Evolutionary conservation across 2,888 invertebrate species (phyloP), one percentile per base, ranked within the genome.

Genomic region (Rhamphomyia laevipes): DNA sequence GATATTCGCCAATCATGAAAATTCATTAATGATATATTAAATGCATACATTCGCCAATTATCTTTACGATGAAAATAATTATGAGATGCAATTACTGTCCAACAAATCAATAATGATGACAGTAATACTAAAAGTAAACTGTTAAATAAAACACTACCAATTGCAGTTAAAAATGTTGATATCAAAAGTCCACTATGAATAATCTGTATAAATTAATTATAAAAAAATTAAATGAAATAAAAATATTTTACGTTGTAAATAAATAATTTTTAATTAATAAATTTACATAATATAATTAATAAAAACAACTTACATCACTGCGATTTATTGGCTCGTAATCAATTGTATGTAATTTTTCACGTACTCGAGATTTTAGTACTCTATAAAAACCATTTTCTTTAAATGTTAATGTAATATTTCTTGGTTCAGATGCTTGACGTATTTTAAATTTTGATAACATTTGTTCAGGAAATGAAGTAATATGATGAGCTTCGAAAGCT

Each of bases 31-130:
- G 77, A 74, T 52, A 89, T 68, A 59, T 87, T 84, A 59, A 85
- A 84, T 51, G 84, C 77, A 61, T 81, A 84, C 83, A 86, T 86
- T 49, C 86, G 77, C 76, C 83, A 85, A 63, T 81, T 86, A 51
- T 86, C 81, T 51, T 74, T 77, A 58, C 78, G 77, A 62, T 89
- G 89, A 57, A 86, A 80, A 61, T 81, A 89, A 63, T 88, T 89
- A 63, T 89, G 89, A 1, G 81, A 77, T 3, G 75, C 73, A 12
- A 83, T 74, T 0, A 75, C 70, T 0, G 77, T 71, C 73, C 80
- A 76, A 1, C 76, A 71, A 2, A 86, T 63, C 3, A 77, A 67
- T 3, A 77, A 48, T 1, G 80, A 84, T 17, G 79, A 74, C 23
- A 79, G 41, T 9, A 62, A 45, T 41, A 63, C 51, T 1, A 61